Base-by-base conservation (phyloP, 2,888 invertebrate genomes). In the Tuberolachnus salignus region DNA sequence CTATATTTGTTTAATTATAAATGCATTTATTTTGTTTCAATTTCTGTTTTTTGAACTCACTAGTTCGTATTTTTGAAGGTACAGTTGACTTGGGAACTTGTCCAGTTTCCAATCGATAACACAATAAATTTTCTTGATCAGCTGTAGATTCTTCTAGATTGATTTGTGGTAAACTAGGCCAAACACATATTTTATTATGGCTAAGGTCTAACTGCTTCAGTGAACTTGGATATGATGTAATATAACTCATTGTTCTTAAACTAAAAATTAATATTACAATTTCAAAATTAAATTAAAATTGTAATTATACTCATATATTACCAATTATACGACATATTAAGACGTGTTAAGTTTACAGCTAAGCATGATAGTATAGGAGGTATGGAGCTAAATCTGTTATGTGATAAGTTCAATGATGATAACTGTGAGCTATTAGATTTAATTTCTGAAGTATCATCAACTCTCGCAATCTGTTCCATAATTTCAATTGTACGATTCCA, bases 291-390 rank as follows among this genome's bases (percentile, higher is more conserved):
- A 61, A 55, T 26, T 16, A 14, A 23, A 70, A 63, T 53, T 46
- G 26, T 14, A 71, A 70, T 59, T 21, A 9, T 19, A 23, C 46
- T 67, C 1, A 55, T 59, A 81, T 82, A 81, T 34, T 81, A 87
- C 81, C 91, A 91, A 86, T 98, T 98, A 84, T 94, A 94, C 0
- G 96, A 92, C 89, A 99, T 90, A 85, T 97, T 97, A 19, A 99
- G 89, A 55, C 94, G 88, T 0, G 94, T 92, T 44, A 99, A 88
- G 83, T 91, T 91, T 0, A 95, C 92, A 8, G 95, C 97, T 80
- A 95, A 88, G 85, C 99, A 99, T 2, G 98, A 93, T 55, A 99
- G 87, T 64, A 94, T 93, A 1, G 91, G 89, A 0, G 98, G 98
- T 81, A 98, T 91, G 83, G 91, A 90, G 49, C 91, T 91, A 85